phyloP scores from a whole-genome alignment of 2,113 vertebrate species.

The Hoplias malabaricus region DNA sequence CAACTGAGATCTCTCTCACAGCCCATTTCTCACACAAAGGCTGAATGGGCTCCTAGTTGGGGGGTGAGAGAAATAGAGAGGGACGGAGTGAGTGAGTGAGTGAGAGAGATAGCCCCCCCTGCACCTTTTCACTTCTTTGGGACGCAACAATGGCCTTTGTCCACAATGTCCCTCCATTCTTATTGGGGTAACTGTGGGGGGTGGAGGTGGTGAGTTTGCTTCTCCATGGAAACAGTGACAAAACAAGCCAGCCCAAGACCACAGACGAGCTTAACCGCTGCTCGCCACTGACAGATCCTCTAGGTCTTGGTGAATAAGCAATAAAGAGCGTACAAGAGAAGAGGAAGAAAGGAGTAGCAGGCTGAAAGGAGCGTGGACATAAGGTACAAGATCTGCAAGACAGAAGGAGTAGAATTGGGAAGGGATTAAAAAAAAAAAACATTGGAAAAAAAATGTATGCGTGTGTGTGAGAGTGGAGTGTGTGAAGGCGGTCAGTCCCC shows the following conservation, averaged over 20 bases:
- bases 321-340: constrained; percentile 1
- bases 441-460: constrained; percentile 24
- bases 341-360: background rate
- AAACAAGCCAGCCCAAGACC: constrained; percentile 68
- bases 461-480: too few relatives aligned
- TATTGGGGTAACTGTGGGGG: constrained; percentile 61
- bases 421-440: background rate
- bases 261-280: constrained; percentile 50
- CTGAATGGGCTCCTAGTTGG: constrained; percentile 60
- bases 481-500: constrained; percentile 14
- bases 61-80: constrained; percentile 45
- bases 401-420: background rate
- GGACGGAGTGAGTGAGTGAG: constrained; percentile 47
- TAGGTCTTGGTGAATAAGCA: background rate
- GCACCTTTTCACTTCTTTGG: constrained; percentile 69
- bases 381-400: background rate
- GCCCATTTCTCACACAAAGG: constrained; percentile 70
- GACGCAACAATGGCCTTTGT: constrained; percentile 82
- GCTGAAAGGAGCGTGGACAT: background rate
- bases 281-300: constrained; percentile 24
- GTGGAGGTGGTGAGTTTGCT: constrained; percentile 55
- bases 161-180: constrained; percentile 74
- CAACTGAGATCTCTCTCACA: constrained; percentile 64
- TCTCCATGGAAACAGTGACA: constrained; percentile 81
- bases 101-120: constrained; percentile 41